Evolutionary conservation across 2,888 invertebrate genomes (phyloP).

Genomic region (Tachina fera): DNA sequence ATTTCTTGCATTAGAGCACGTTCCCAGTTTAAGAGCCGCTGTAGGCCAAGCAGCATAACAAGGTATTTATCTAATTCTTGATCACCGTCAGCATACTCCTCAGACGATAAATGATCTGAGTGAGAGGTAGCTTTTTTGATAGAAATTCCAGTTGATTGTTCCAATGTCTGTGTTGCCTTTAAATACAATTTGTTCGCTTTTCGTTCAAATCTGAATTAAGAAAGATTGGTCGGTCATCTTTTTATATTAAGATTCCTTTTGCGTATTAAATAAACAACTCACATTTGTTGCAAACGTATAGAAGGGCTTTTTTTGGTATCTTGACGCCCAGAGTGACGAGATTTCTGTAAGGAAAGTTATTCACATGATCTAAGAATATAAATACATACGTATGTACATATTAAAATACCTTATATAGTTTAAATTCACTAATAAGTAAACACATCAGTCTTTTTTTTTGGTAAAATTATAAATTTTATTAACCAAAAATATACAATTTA

Average conservation of each 20-base stretch:
- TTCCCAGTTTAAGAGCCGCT: conserved; percentile 94
- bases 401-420: not conserved
- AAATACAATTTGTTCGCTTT: conserved; percentile 92
- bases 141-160: conserved; percentile 91
- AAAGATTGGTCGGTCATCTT: not conserved
- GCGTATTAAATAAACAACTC: conserved; percentile 74
- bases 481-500: conserved; percentile 14
- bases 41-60: conserved; percentile 91
- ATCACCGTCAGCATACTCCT: conserved; percentile 85
- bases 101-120: conserved; percentile 81
- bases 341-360: conserved; percentile 76
- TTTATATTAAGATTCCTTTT: not conserved
- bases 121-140: conserved; percentile 84
- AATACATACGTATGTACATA: not conserved
- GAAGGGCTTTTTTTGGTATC: conserved; percentile 92
- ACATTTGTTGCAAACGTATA: conserved; percentile 92
- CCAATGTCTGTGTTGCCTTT: conserved; percentile 92
- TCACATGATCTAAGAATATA: conserved; percentile 29
- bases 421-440: conserved; percentile 15
- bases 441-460: not conserved
- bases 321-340: conserved; percentile 85
- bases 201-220: conserved; percentile 86
- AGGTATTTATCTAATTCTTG: conserved; percentile 93
- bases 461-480: conserved; percentile 23
- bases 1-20: conserved; percentile 92